Evolutionary conservation across 2,888 invertebrate genomes (phyloP), one percentile per base, ranked within the genome.

Genomic region (Acronicta leporina): DNA sequence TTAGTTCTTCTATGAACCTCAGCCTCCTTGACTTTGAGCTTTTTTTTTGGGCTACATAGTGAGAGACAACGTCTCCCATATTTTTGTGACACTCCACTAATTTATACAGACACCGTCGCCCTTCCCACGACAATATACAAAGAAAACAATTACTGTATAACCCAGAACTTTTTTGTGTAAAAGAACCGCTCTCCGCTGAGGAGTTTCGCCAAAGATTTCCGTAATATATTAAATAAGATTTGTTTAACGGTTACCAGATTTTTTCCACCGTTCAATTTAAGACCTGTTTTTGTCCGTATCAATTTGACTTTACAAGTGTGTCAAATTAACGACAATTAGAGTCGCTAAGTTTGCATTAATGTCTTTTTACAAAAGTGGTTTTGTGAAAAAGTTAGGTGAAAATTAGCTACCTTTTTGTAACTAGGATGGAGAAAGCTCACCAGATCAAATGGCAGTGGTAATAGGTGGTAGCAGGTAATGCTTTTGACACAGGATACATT

Each of bases 191-290:
- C 51, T 68, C 80, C 79, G 70, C 62, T 13, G 30, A 59, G 63
- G 55, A 75, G 71, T 71, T 81, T 81, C 77, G 77, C 77, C 79
- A 71, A n/a, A 73, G 73, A 80, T 81, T 83, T 73, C 71, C 79
- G 80, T 83, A 85, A 85, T 82, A 81, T 83, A 86, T 85, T 82
- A 81, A 86, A 83, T 85, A 84, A 84, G 81, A 81, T 82, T 80
- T 86, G 77, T 80, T 81, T 85, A 79, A 75, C 67, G 62, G 68
- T 61, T 43, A 42, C 47, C 33, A 33, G 5, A 25, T 41, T 51
- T 69, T 43, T 70, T 63, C 48, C 15, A 15, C 57, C 40, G 66
- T 73, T 70, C 50, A 68, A 72, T 72, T 68, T 67, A 59, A 51
- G 65, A 69, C 74, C 42, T 50, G 71, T 77, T 80, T 82, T 81